Conservation (phyloP, 2,888 invertebrate genomes). For the Callosobruchus maculatus region DNA sequence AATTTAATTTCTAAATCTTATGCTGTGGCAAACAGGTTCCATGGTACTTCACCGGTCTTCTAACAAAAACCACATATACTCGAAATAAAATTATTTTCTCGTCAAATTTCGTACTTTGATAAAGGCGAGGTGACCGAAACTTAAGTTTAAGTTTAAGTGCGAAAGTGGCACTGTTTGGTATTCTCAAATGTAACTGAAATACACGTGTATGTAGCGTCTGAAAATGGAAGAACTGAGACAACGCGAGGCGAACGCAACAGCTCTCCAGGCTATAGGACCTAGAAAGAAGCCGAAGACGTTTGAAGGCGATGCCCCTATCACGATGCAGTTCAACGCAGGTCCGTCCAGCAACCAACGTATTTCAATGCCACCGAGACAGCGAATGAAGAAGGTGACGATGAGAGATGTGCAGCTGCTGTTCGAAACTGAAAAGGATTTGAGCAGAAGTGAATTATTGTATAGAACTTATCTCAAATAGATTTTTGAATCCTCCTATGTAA, state of each 20-base stretch:
- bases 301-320: constrained; percentile 55
- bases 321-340: not conserved
- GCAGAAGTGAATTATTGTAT: constrained; percentile 72
- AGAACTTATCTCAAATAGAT: constrained; percentile 78
- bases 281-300: constrained; percentile 80
- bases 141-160: no score
- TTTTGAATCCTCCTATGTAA: no score
- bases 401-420: constrained; percentile 88
- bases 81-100: no score
- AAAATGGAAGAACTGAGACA: constrained; percentile 92
- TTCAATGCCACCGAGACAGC: constrained; percentile 73
- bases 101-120: no score
- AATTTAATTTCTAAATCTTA: no score
- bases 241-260: constrained; percentile 91
- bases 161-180: no score
- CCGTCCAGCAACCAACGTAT: constrained; percentile 47
- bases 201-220: constrained; percentile 52
- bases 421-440: constrained; percentile 85
- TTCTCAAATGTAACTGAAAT: not conserved
- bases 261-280: constrained; percentile 93
- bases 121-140: no score
- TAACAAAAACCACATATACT: no score
- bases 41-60: no score
- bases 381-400: constrained; percentile 90
- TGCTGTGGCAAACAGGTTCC: no score